These are phyloP conservation scores for Notechis scutatus DNA, from an alignment of 2,113 vertebrate genomes.

Conservation along the genomic window DNA sequence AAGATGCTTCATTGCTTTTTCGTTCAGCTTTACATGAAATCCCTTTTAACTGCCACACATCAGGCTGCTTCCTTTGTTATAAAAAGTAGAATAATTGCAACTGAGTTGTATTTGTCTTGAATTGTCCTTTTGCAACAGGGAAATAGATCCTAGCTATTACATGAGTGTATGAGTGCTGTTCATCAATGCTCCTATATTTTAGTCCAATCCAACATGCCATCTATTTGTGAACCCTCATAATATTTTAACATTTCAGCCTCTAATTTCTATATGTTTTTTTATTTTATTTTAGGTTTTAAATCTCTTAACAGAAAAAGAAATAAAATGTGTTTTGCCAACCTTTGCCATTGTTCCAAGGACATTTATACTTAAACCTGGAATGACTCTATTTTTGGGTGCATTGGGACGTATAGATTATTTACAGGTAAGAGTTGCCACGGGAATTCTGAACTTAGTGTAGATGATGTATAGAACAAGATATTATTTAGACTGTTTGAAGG, in stretches of 20 bases:
- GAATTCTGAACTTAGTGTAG: background rate
- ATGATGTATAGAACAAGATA: background rate
- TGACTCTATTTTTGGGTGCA: conserved; percentile 82
- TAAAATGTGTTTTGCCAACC: conserved; percentile 81
- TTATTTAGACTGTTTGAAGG: background rate
- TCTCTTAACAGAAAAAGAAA: conserved; percentile 83
- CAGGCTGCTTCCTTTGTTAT: background rate
- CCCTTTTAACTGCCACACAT: background rate
- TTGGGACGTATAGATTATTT: conserved; percentile 87
- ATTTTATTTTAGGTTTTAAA: conserved; percentile 78
- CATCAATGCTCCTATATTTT: background rate
- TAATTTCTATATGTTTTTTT: background rate
- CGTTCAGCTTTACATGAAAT: background rate
- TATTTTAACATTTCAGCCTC: background rate
- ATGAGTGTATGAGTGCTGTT: background rate
- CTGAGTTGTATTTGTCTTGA: background rate
- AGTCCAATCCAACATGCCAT: background rate
- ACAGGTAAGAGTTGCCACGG: conserved; percentile 70
- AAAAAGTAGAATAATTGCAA: background rate
- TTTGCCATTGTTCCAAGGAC: conserved; percentile 83
- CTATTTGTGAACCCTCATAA: background rate
- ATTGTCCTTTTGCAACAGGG: background rate
- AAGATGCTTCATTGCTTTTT: background rate
- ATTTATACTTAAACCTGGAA: conserved; percentile 83
- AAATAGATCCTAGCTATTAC: background rate